Evolutionary conservation across 2,888 invertebrate genomes (phyloP).

Genomic region (Chrysomela aeneicollis): DNA sequence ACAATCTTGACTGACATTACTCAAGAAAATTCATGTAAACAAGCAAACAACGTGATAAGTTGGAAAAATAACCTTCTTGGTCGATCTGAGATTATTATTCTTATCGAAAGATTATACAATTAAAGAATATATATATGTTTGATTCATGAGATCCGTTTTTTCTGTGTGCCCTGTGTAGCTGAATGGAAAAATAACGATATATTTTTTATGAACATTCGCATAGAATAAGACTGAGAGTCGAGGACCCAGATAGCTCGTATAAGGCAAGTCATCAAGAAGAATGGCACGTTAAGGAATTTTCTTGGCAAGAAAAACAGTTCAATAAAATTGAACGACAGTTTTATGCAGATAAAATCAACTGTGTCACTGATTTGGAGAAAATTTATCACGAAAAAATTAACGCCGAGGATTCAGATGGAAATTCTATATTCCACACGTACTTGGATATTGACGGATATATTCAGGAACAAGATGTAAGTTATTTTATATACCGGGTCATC

Average conservation of each 20-base stretch:
- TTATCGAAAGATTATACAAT: too few species aligned
- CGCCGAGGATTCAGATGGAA: slow-evolving; percentile 51
- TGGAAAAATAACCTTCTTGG: too few species aligned
- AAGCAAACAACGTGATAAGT: too few species aligned
- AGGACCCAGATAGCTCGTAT: slow-evolving; percentile 34
- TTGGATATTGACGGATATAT: slow-evolving; percentile 66
- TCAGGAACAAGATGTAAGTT: slow-evolving; percentile 37
- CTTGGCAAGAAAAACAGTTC: slow-evolving; percentile 79
- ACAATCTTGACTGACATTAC: too few species aligned
- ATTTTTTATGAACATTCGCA: too few species aligned
- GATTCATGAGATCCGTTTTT: too few species aligned
- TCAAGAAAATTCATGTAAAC: too few species aligned
- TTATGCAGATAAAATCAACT: slow-evolving; percentile 70
- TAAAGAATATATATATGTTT: too few species aligned
- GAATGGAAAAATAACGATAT: too few species aligned
- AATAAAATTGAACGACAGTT: slow-evolving; percentile 68
- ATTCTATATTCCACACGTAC: slow-evolving; percentile 66
- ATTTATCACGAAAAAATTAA: slow-evolving; percentile 64
- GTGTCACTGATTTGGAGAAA: slow-evolving; percentile 68
- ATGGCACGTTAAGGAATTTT: slow-evolving; percentile 60
- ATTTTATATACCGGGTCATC: too few species aligned
- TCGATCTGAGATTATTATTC: too few species aligned
- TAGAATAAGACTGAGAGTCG: slow-evolving; percentile 33
- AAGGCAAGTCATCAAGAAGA: slow-evolving; percentile 33
- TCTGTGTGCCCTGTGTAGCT: too few species aligned